Conservation (phyloP, 2,797 vertebrate species). For the Lindbergichthys nudifrons region DNA sequence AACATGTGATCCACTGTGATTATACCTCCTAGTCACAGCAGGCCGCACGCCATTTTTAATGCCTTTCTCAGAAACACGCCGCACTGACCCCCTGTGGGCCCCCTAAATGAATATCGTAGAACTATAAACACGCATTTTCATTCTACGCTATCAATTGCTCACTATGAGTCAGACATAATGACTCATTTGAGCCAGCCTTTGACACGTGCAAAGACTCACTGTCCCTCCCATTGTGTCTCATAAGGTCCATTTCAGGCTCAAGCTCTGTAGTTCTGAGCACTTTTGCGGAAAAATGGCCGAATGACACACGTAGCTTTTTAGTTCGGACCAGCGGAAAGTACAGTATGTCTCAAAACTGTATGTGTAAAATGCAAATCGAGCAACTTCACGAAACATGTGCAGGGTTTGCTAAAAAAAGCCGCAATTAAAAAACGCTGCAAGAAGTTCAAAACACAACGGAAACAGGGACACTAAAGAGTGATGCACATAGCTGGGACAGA, state of each 20-base stretch:
- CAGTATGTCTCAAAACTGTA: no score
- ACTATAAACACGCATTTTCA: constrained; percentile 1
- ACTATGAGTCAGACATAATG: not conserved
- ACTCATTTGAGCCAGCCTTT: constrained; percentile 12
- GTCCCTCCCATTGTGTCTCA: not conserved
- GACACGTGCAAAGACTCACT: not conserved
- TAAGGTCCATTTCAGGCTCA: not conserved
- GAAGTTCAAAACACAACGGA: no score
- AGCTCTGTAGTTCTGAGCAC: not conserved
- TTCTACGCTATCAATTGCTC: not conserved
- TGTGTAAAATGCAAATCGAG: no score
- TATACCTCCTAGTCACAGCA: constrained; percentile 37
- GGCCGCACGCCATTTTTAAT: constrained; percentile 29
- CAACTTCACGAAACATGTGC: no score
- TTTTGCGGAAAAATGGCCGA: not conserved
- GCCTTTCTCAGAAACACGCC: constrained; percentile 25
- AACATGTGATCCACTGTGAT: constrained; percentile 44
- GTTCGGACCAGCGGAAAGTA: no score
- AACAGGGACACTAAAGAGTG: no score
- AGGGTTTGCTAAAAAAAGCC: no score
- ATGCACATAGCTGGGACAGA: no score
- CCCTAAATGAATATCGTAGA: not conserved
- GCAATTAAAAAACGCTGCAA: no score
- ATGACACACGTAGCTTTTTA: no score
- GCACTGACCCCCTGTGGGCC: not conserved